phyloP scores from a whole-genome alignment of 2,888 invertebrate species.

The Priocnemis perturbator region DNA sequence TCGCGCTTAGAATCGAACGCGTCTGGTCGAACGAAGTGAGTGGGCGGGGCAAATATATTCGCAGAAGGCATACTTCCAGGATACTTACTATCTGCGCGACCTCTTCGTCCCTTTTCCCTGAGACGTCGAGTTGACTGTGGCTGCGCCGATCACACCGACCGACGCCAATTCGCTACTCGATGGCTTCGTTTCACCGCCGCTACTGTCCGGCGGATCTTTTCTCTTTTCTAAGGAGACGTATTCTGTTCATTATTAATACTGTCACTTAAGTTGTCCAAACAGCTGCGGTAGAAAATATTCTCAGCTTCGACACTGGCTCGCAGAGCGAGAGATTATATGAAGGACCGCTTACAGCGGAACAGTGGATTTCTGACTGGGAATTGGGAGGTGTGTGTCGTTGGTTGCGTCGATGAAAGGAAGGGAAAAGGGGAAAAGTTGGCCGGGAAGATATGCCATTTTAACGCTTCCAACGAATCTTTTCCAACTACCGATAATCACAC shows the following conservation, averaged over 20 bases:
- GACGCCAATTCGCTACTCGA: conserved; percentile 78
- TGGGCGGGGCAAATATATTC: too few species aligned
- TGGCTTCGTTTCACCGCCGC: conserved; percentile 79
- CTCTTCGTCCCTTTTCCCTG: conserved; percentile 81
- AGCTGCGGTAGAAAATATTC: too few species aligned
- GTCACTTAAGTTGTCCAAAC: conserved; percentile 29
- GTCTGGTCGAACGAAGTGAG: too few species aligned
- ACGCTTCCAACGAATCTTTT: too few species aligned
- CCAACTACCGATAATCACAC: too few species aligned
- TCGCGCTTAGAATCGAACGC: too few species aligned
- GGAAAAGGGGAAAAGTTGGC: too few species aligned
- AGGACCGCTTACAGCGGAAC: not conserved
- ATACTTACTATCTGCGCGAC: conserved; percentile 87
- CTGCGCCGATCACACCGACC: conserved; percentile 77
- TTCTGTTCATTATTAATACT: conserved; percentile 70
- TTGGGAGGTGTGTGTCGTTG: too few species aligned
- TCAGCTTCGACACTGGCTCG: not conserved
- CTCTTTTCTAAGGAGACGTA: conserved; percentile 83
- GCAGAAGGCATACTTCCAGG: conserved; percentile 5
- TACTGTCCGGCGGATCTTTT: conserved; percentile 87
- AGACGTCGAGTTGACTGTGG: conserved; percentile 78
- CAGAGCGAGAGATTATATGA: not conserved
- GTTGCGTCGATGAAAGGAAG: too few species aligned
- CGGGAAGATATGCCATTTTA: too few species aligned
- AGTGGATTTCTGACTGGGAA: too few species aligned